Conservation (phyloP, 2,888 invertebrate species). For the Epinotia demarniana region DNA sequence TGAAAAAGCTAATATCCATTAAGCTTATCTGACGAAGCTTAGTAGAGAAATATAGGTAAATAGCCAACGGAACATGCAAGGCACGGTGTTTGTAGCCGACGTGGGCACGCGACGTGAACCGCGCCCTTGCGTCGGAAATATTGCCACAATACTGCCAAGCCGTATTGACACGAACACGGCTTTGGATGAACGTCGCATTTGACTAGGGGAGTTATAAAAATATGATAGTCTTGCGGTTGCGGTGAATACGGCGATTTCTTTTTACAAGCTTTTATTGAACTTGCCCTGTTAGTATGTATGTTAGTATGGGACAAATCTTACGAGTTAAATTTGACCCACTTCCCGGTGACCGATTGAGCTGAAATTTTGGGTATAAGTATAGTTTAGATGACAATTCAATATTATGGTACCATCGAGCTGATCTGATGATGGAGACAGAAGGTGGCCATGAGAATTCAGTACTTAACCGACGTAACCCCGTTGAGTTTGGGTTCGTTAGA, state of each 20-base stretch:
- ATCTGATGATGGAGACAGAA: too few species aligned
- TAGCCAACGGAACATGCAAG: conserved; percentile 47
- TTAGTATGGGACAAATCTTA: too few species aligned
- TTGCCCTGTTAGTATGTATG: too few species aligned
- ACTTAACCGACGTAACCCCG: too few species aligned
- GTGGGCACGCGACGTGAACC: conserved; percentile 72
- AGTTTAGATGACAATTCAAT: too few species aligned
- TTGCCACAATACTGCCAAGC: conserved; percentile 14
- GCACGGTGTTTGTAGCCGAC: conserved; percentile 58
- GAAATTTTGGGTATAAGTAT: too few species aligned
- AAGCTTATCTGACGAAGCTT: conserved; percentile 60
- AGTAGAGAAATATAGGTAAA: conserved; percentile 62
- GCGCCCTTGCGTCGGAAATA: conserved; percentile 48
- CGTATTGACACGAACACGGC: conserved; percentile 19
- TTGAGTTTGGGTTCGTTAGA: too few species aligned
- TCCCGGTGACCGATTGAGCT: too few species aligned
- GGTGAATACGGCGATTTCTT: not conserved
- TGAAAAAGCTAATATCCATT: conserved; percentile 63
- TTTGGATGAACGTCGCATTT: conserved; percentile 6
- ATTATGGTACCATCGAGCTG: too few species aligned
- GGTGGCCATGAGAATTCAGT: too few species aligned
- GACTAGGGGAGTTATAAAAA: not conserved
- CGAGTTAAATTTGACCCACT: too few species aligned
- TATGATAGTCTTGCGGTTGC: not conserved
- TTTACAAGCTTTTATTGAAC: too few species aligned